These are phyloP conservation scores for Parotocinclus haroldoi DNA, from an alignment of 2,797 vertebrate genomes.

Conservation along the genomic window DNA sequence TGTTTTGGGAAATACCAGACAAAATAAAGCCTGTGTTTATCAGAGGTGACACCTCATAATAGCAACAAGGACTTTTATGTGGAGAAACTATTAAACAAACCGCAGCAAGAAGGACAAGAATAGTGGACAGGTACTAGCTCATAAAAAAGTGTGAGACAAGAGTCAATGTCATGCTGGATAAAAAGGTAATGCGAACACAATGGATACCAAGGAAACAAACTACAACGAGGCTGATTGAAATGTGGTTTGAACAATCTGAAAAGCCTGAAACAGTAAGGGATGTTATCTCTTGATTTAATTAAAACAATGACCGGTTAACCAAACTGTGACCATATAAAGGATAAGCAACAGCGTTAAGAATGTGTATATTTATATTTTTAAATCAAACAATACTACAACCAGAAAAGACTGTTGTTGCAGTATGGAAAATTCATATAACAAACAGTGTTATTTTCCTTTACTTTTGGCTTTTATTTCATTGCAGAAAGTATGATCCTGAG, in stretches of 20 bases:
- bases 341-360: too few relatives aligned
- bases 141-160: conserved; percentile 31
- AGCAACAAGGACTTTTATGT: too few relatives aligned
- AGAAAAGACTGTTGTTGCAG: too few relatives aligned
- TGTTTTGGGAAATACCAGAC: not conserved
- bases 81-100: conserved; percentile 21
- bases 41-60: conserved; percentile 19
- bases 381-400: not conserved
- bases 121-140: conserved; percentile 33
- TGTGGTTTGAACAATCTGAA: conserved; percentile 1
- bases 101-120: conserved; percentile 34
- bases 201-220: conserved; percentile 63
- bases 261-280: conserved; percentile 4
- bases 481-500: too few relatives aligned
- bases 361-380: too few relatives aligned
- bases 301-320: too few relatives aligned
- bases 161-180: conserved; percentile 31
- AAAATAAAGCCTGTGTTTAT: conserved; percentile 6
- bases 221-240: conserved; percentile 18
- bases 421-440: not conserved
- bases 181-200: conserved; percentile 36
- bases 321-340: too few relatives aligned
- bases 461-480: too few relatives aligned
- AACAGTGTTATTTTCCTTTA: too few relatives aligned
- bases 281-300: conserved; percentile 12